Evolutionary conservation across 1,140 invertebrate genomes (phyloP).

Genomic region (Galendromus occidentalis): DNA sequence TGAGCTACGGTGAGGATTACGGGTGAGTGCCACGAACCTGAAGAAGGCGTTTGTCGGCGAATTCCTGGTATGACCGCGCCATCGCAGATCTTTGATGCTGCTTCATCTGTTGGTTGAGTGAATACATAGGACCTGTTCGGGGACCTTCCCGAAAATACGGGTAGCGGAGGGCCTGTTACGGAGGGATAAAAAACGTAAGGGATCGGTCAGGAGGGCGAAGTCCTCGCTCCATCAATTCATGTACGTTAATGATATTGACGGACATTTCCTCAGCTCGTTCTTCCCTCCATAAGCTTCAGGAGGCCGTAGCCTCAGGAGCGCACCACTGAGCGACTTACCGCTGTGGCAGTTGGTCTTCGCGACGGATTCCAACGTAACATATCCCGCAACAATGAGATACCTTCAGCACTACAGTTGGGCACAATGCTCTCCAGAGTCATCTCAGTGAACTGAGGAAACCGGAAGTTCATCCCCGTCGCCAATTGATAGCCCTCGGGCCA

Average conservation of each 20-base stretch:
- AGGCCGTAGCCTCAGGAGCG: no score
- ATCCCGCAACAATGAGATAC: constrained; percentile 60
- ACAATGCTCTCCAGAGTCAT: constrained; percentile 60
- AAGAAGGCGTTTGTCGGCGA: neutral
- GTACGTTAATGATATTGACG: no score
- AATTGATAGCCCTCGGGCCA: constrained; percentile 90
- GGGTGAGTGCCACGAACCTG: neutral
- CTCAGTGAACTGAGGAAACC: constrained; percentile 67
- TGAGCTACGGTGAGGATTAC: neutral
- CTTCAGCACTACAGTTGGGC: constrained; percentile 59
- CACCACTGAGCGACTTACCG: constrained; percentile 48
- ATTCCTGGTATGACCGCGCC: constrained; percentile 4
- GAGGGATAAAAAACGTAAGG: neutral
- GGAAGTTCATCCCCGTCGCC: constrained; percentile 82
- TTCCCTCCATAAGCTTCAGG: no score
- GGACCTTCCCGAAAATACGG: constrained; percentile 8
- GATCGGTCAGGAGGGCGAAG: neutral
- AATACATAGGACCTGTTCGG: constrained; percentile 1
- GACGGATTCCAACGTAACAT: constrained; percentile 79
- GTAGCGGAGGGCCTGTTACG: constrained; percentile 20
- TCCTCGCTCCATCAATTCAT: no score
- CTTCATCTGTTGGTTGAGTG: constrained; percentile 5
- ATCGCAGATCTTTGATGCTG: neutral
- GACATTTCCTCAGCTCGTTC: no score
- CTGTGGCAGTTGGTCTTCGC: constrained; percentile 67